Percentiles rank a stretch among this genome's conserved stretches.
phyloP scores from a whole-genome alignment of 2,797 vertebrate genomes.

The Adelosebastes latens region DNA sequence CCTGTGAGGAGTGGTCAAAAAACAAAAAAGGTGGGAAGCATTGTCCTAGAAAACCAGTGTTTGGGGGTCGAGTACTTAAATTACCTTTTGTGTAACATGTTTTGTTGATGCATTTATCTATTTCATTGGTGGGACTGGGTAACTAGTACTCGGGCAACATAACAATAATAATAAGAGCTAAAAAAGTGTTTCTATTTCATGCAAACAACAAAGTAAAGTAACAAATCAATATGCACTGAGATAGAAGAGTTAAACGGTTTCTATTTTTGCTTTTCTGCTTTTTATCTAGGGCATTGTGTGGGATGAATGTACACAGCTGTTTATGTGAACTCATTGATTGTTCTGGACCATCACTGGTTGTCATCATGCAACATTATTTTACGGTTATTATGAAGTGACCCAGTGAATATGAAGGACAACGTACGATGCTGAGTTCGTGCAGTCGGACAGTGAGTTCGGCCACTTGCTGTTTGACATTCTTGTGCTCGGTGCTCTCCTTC shows the following conservation, averaged over 20 bases:
- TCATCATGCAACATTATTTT: no score
- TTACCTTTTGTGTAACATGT: background rate
- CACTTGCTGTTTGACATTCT: slow-evolving; percentile 95
- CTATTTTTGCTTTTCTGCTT: background rate
- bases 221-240: background rate
- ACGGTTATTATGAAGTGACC: background rate
- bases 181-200: background rate
- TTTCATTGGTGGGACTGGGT: background rate
- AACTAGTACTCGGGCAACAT: background rate
- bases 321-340: background rate
- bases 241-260: background rate
- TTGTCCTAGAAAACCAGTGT: no score
- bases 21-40: no score
- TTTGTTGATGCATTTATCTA: background rate
- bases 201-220: background rate
- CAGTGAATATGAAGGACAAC: slow-evolving; percentile 27
- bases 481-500: slow-evolving; percentile 93
- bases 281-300: background rate
- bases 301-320: background rate
- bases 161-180: background rate
- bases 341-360: background rate
- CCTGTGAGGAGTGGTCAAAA: no score
- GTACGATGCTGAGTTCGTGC: slow-evolving; percentile 92
- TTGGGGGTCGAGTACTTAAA: background rate
- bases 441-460: slow-evolving; percentile 88